Evolutionary conservation across 1,140 invertebrate genomes (phyloP), one percentile per base, ranked within the genome.

Genomic region (Anadara kagoshimensis): DNA sequence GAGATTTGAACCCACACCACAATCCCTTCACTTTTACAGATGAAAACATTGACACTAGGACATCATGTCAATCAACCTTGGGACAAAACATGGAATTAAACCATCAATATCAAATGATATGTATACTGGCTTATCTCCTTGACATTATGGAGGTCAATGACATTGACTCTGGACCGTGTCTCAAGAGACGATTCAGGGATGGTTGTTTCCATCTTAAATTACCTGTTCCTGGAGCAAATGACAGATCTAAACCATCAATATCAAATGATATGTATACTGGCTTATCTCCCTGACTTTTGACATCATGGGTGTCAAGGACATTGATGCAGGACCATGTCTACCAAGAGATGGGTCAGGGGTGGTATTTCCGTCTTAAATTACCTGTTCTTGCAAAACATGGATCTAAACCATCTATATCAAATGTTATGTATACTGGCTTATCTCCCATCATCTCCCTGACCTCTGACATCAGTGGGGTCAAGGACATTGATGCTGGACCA

Each of bases 41-140:
- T n/a, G n/a, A n/a, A n/a, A n/a, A n/a, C n/a, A n/a, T n/a, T n/a
- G n/a, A n/a, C n/a, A n/a, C n/a, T n/a, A n/a, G n/a, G n/a, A n/a
- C n/a, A n/a, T n/a, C n/a, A n/a, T n/a, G n/a, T n/a, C n/a, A n/a
- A n/a, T n/a, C n/a, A n/a, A n/a, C n/a, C 94, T 94, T 8, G 95
- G 94, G 16, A 95, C 95, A 90, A 95, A 93, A 11, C 93, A 79
- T 18, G 94, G 93, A 90, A 97, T 96, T 58, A 98, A 86, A 0
- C 93, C 92, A 88, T 98, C 96, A 66, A 98, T 96, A 87, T 98
- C 96, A 88, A 96, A 97, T 86, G 95, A 96, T 0, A 98, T 92
- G 83, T 98, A 96, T 22, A 96, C 89, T 0, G 95, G 94, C 75
- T 92, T 92, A 12, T 91, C 91, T 64, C 92, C 87, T 85, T 11